Evolutionary conservation across 2,888 invertebrate species (phyloP).

Genomic region (Tetragonisca angustula): DNA sequence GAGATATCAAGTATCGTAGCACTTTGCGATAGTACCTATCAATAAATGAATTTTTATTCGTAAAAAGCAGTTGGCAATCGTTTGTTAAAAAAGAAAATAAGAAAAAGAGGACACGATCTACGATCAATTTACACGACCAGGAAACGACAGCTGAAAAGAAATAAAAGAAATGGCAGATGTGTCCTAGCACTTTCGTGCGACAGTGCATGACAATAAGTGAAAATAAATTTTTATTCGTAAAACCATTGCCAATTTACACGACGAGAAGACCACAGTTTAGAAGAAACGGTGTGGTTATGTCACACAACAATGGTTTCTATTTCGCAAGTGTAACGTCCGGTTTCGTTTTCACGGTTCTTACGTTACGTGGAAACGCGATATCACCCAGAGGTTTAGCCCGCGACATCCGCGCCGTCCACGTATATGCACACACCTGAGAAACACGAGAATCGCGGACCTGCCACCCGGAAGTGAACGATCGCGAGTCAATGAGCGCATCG

Average conservation of each 20-base stretch:
- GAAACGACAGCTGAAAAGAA: not conserved
- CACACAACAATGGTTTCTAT: conserved; percentile 51
- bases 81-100: too few relatives aligned
- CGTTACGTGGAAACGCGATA: conserved; percentile 60
- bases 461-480: not conserved
- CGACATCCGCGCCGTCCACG: conserved; percentile 25
- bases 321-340: conserved; percentile 51
- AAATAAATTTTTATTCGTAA: too few relatives aligned
- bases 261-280: not conserved
- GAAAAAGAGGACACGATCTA: too few relatives aligned
- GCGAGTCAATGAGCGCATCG: not conserved
- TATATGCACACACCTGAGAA: conserved; percentile 31
- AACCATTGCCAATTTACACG: too few relatives aligned
- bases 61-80: too few relatives aligned
- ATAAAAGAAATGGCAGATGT: too few relatives aligned
- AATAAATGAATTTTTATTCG: too few relatives aligned
- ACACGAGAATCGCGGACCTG: conserved; percentile 35
- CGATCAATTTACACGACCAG: too few relatives aligned
- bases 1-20: too few relatives aligned
- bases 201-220: too few relatives aligned
- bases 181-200: too few relatives aligned
- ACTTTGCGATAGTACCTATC: too few relatives aligned
- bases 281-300: conserved; percentile 30
- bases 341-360: conserved; percentile 63
- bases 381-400: not conserved